phyloP scores from a whole-genome alignment of 2,113 vertebrate genomes.

The Etheostoma spectabile region DNA sequence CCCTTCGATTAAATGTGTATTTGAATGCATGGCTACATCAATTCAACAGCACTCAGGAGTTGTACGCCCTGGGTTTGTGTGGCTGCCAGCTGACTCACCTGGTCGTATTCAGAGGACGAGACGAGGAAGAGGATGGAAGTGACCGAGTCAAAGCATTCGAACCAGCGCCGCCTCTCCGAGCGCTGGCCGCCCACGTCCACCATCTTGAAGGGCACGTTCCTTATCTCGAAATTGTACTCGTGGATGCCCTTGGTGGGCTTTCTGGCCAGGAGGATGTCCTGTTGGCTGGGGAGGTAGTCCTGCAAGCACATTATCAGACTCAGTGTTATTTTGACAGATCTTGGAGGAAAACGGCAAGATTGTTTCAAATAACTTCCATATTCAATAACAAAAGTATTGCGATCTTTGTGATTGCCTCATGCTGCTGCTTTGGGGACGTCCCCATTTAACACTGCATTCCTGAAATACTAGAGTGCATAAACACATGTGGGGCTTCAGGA shows the following conservation, averaged over 20 bases:
- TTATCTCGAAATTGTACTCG: conserved; percentile 97
- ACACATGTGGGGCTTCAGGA: conserved; percentile 24
- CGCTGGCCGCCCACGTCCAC: conserved; percentile 96
- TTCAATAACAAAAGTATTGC: no score
- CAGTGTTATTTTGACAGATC: no score
- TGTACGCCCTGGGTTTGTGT: neutral
- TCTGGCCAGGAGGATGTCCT: conserved; percentile 95
- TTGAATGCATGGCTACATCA: neutral
- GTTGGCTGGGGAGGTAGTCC: conserved; percentile 95
- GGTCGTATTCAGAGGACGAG: conserved; percentile 96
- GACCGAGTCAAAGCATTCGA: conserved; percentile 97
- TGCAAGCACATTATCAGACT: conserved; percentile 54
- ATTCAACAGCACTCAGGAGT: neutral
- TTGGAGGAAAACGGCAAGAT: neutral
- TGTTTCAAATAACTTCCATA: no score
- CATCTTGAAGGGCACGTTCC: conserved; percentile 98
- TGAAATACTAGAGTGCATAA: conserved; percentile 38
- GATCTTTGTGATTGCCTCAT: neutral
- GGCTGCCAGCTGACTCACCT: conserved; percentile 70
- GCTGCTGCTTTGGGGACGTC: conserved; percentile 31
- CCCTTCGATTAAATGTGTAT: neutral
- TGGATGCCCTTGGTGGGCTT: conserved; percentile 97
- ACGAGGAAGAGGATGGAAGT: conserved; percentile 97
- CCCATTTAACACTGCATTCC: conserved; percentile 43
- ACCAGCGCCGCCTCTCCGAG: conserved; percentile 96